Evolutionary conservation across 2,797 vertebrate species (phyloP).

Genomic region (Calcarius lapponicus): DNA sequence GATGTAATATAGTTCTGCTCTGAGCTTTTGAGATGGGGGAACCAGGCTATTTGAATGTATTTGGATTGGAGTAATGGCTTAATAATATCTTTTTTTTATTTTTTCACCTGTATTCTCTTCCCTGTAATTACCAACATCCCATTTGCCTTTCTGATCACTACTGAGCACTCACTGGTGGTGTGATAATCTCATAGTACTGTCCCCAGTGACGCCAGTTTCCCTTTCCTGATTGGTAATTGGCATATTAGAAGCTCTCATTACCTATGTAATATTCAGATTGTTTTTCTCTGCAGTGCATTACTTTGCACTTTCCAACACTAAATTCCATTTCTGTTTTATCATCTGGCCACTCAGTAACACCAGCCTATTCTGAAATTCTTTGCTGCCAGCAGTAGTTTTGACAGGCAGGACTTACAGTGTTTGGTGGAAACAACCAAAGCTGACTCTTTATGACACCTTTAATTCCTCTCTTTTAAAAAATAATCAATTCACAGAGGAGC

Average conservation of each 20-base stretch:
- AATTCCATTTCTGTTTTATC: neutral
- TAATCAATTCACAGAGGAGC: neutral
- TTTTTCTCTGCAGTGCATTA: neutral
- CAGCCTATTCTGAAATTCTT: neutral
- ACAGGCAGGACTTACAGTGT: neutral
- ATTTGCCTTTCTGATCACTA: neutral
- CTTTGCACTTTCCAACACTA: neutral
- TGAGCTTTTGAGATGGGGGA: neutral
- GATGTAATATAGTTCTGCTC: neutral
- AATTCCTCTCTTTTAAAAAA: neutral
- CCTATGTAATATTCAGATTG: neutral
- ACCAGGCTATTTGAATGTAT: neutral
- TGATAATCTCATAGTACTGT: neutral
- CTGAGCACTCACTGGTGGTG: neutral
- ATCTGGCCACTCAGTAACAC: rapidly evolving
- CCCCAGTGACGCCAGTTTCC: neutral
- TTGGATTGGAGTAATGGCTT: neutral
- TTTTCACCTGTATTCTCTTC: neutral
- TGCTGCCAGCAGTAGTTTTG: neutral
- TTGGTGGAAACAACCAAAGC: neutral
- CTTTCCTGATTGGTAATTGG: neutral
- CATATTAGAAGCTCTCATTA: neutral
- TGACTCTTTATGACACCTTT: neutral
- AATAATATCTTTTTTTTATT: neutral
- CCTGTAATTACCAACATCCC: neutral